A percentile compares a stretch with the other conserved stretches of the same genome.
These are phyloP conservation scores for Pseudorhombus dupliciocellatus DNA, from an alignment of 2,113 vertebrate species.

Conservation along the genomic window DNA sequence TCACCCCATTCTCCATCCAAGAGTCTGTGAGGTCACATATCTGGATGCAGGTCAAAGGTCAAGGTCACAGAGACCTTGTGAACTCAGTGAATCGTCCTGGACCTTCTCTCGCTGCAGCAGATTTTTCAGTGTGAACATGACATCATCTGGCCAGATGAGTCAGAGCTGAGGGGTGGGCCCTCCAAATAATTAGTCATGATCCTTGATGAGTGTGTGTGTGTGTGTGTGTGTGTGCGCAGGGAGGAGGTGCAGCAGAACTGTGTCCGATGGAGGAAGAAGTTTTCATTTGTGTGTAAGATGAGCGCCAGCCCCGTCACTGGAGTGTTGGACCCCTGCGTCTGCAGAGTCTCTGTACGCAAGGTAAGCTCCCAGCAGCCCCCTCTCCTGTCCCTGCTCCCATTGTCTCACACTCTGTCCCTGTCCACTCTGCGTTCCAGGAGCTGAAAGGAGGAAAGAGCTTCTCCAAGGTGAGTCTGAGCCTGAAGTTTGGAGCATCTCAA, in stretches of 20 bases:
- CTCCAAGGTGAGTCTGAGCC: slow-evolving; percentile 54
- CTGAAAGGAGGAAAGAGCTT: slow-evolving; percentile 73
- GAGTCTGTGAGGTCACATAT: too few relatives aligned
- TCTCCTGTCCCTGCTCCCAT: neutral
- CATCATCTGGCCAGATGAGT: too few relatives aligned
- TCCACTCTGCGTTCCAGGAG: slow-evolving; percentile 49
- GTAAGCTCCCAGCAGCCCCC: slow-evolving; percentile 44
- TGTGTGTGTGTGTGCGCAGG: slow-evolving; percentile 33
- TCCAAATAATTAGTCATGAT: too few relatives aligned
- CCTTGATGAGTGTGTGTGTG: neutral
- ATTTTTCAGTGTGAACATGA: too few relatives aligned
- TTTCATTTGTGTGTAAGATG: slow-evolving; percentile 70
- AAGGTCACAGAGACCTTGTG: too few relatives aligned
- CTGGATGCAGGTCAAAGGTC: too few relatives aligned
- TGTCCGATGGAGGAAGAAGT: slow-evolving; percentile 69
- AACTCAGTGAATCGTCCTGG: too few relatives aligned
- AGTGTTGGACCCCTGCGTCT: slow-evolving; percentile 68
- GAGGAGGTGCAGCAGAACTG: slow-evolving; percentile 73
- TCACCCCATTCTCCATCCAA: too few relatives aligned
- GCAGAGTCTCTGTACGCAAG: slow-evolving; percentile 72
- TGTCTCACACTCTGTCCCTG: too few relatives aligned
- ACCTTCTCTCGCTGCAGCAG: too few relatives aligned
- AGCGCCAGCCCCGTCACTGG: slow-evolving; percentile 51
- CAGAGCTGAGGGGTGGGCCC: too few relatives aligned
- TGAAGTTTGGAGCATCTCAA: slow-evolving; percentile 1